phyloP scores from a whole-genome alignment of 2,888 invertebrate species.

The Leucoptera coffeella region DNA sequence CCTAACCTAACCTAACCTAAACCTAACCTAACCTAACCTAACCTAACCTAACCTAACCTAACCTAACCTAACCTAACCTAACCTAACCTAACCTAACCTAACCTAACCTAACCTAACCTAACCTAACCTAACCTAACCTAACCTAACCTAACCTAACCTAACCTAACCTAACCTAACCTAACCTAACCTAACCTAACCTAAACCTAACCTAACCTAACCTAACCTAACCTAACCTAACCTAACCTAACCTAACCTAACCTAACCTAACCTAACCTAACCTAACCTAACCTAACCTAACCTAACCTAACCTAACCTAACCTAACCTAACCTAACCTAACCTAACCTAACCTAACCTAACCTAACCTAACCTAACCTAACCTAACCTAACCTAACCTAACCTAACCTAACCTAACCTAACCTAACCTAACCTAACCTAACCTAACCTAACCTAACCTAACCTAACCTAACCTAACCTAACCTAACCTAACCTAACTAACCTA shows the following conservation, averaged over 20 bases:
- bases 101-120: slow-evolving; percentile 3
- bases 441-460: slow-evolving; percentile 3
- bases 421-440: slow-evolving; percentile 3
- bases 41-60: slow-evolving; percentile 2
- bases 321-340: slow-evolving; percentile 7
- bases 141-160: slow-evolving; percentile 4
- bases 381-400: slow-evolving; percentile 9
- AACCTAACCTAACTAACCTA: too few relatives aligned
- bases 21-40: background rate
- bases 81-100: slow-evolving; percentile 3
- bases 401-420: slow-evolving; percentile 6
- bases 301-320: slow-evolving; percentile 9
- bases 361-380: slow-evolving; percentile 9
- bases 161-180: slow-evolving; percentile 4
- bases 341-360: slow-evolving; percentile 9
- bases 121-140: slow-evolving; percentile 4
- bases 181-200: too few relatives aligned
- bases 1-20: background rate
- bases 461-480: slow-evolving; percentile 3
- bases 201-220: slow-evolving; percentile 7
- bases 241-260: slow-evolving; percentile 7
- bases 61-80: slow-evolving; percentile 2
- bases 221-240: slow-evolving; percentile 7
- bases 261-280: slow-evolving; percentile 6
- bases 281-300: slow-evolving; percentile 8